A percentile compares a stretch with the other conserved stretches of the same genome.
phyloP scores from a whole-genome alignment of 2,113 vertebrate species.

The Heptranchias perlo region DNA sequence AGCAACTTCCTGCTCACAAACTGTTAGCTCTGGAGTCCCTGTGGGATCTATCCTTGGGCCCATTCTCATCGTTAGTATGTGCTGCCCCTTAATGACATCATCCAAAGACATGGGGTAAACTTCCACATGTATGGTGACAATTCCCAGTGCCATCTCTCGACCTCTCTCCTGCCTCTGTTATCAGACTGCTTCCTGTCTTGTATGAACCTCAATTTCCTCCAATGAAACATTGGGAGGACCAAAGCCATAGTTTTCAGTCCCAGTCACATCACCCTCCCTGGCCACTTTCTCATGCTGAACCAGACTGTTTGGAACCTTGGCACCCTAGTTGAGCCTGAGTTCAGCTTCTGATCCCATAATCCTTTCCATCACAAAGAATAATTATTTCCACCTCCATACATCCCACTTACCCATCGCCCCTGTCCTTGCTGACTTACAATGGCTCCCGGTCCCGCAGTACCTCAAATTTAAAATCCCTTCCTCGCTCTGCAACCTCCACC shows the following conservation, averaged over 20 bases:
- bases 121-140: not conserved
- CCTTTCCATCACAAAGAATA: too few relatives aligned
- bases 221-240: not conserved
- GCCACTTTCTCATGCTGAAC: not conserved
- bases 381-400: too few relatives aligned
- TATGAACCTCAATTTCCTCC: not conserved
- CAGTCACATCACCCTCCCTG: not conserved
- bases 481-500: not conserved
- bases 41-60: not conserved
- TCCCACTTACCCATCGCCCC: not conserved
- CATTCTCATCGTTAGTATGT: not conserved
- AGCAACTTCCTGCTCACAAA: not conserved
- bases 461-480: not conserved
- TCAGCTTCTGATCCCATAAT: not conserved
- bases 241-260: not conserved
- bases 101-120: not conserved
- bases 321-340: not conserved
- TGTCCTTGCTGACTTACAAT: not conserved
- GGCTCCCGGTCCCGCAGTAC: not conserved
- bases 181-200: not conserved
- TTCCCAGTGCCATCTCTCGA: not conserved
- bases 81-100: not conserved
- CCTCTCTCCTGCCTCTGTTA: not conserved
- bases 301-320: not conserved
- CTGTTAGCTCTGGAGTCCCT: not conserved